phyloP scores from a whole-genome alignment of 2,797 vertebrate genomes.

The Menidia menidia region DNA sequence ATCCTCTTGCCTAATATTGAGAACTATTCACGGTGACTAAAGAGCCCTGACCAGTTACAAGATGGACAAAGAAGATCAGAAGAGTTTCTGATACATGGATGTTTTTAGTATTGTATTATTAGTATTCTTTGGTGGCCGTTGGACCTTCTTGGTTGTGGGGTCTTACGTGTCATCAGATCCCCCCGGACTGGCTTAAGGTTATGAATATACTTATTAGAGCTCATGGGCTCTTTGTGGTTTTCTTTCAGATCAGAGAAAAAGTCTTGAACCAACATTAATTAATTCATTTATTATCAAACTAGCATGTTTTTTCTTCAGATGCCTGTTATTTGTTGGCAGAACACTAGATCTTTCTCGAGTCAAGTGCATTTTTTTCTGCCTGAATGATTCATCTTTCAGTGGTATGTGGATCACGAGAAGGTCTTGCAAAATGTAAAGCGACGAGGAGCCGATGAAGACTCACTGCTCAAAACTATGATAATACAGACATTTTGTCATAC shows the following conservation, averaged over 20 bases:
- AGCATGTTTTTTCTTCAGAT: not conserved
- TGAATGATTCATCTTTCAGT: not conserved
- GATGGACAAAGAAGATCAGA: too few species aligned
- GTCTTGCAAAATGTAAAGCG: not conserved
- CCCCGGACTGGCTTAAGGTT: too few species aligned
- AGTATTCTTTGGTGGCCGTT: too few species aligned
- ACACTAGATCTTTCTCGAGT: not conserved
- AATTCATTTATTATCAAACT: not conserved
- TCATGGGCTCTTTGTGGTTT: not conserved
- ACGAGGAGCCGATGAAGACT: not conserved
- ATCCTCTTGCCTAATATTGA: too few species aligned
- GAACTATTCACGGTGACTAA: too few species aligned
- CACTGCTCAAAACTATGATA: not conserved
- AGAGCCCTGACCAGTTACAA: too few species aligned
- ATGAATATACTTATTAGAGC: too few species aligned
- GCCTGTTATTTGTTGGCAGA: not conserved
- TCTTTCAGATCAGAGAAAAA: not conserved
- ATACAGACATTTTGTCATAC: too few species aligned
- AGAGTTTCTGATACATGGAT: too few species aligned
- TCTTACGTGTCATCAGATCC: too few species aligned
- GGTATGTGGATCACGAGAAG: not conserved
- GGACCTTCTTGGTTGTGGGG: too few species aligned
- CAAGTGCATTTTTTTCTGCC: not conserved
- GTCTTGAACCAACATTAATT: not conserved
- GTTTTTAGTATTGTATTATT: too few species aligned